Evolutionary conservation across 2,797 vertebrate genomes (phyloP).

Genomic region (Darevskia mixta): DNA sequence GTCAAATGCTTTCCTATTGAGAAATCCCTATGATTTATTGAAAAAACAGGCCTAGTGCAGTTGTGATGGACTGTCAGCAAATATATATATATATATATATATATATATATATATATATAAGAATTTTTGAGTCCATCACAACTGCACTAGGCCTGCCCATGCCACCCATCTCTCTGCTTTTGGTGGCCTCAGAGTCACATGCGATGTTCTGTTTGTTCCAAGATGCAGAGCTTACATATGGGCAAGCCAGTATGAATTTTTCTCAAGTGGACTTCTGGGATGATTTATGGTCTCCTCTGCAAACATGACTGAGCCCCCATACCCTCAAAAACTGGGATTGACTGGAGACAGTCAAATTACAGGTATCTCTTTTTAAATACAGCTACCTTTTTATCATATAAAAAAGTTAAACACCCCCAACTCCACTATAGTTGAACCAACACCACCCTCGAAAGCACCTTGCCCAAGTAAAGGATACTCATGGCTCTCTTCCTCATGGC

Average conservation of each 20-base stretch:
- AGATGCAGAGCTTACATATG: not conserved
- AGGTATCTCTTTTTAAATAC: not conserved
- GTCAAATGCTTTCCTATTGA: constrained; percentile 5
- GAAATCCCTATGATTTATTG: constrained; percentile 24
- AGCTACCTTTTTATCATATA: not conserved
- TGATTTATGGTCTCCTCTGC: not conserved
- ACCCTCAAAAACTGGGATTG: not conserved
- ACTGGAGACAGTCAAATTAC: not conserved
- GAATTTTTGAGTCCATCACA: too few species aligned
- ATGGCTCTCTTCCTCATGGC: not conserved
- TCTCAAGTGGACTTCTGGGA: not conserved
- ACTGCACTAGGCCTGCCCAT: too few species aligned
- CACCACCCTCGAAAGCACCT: too few species aligned
- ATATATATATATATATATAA: too few species aligned
- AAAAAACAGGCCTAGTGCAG: not conserved
- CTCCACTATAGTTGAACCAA: too few species aligned
- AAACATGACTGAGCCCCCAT: not conserved
- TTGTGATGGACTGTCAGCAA: not conserved
- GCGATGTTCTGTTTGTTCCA: not conserved
- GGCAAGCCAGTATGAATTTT: not conserved
- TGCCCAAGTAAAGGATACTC: too few species aligned
- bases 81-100: not conserved
- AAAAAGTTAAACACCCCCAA: too few species aligned
- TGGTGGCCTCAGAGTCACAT: not conserved
- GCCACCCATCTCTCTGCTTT: not conserved